phyloP scores from a whole-genome alignment of 2,797 vertebrate genomes.

The Enteromius argenteus region DNA sequence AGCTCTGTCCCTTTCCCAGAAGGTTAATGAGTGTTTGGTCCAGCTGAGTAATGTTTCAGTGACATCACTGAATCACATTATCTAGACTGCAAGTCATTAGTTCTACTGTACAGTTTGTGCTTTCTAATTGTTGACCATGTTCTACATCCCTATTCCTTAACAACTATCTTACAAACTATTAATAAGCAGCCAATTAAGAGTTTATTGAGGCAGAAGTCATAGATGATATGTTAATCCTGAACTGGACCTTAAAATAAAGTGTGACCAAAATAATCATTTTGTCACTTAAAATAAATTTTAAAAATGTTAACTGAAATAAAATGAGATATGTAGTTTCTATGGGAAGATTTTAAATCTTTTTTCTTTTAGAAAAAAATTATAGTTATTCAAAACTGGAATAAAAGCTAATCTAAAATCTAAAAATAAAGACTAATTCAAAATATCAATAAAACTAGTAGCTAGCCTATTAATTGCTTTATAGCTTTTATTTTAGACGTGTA shows the following conservation, averaged over 20 bases:
- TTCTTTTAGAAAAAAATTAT: too few relatives aligned
- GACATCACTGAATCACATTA: neutral
- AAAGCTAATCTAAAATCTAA: neutral
- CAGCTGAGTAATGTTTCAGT: neutral
- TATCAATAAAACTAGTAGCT: neutral
- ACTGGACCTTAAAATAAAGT: neutral
- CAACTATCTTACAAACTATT: too few relatives aligned
- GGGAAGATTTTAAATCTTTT: neutral
- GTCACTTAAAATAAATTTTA: neutral
- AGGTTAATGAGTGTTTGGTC: slow-evolving; percentile 18
- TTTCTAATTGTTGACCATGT: neutral
- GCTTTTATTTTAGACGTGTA: too few relatives aligned
- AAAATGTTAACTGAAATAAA: neutral
- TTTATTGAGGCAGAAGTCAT: neutral
- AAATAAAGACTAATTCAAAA: neutral
- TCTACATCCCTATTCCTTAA: too few relatives aligned
- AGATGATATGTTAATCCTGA: neutral
- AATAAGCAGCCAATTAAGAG: too few relatives aligned
- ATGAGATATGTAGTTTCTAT: neutral
- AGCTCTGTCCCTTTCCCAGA: slow-evolving; percentile 4
- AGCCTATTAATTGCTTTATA: neutral
- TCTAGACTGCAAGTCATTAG: neutral
- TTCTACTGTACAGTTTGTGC: neutral
- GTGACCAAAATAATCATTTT: neutral
- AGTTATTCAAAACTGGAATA: neutral